Base-by-base conservation (phyloP, 2,113 vertebrate species). In the Chitala chitala region DNA sequence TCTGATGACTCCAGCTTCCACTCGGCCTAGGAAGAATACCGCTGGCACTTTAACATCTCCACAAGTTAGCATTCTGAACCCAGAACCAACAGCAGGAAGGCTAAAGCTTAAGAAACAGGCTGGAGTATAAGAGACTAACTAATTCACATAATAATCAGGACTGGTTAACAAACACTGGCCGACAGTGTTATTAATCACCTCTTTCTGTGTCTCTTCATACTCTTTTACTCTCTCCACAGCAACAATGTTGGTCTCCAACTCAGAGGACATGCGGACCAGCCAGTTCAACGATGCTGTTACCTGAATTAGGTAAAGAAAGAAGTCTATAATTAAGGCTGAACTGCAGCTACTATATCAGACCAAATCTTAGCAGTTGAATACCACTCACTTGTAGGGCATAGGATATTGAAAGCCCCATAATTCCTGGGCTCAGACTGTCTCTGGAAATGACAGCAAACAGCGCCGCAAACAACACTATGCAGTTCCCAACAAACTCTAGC, bases 221-320 rank as follows among this genome's bases (percentile, higher is more conserved):
- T 99, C 94, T 29, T 95, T 93, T 29, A 99, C 94, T 80, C 85
- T 91, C 84, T 99, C 97, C 79, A 98, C 97, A 0, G 96, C 97
- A 46, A 99, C 96, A 0, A 99, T 94, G 89, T 96, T 99, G 59
- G 95, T 95, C 82, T 99, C 97, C 86, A 98, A 78, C 42, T 99
- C 97, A 0, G 94, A 98, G 0, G 96, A 95, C 97, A 99, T 99
- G 68, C 97, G 92, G 12, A 99, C 97, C 56, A 99, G 87, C 96
- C 96, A 99, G 78, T 94, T 98, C 73, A 99, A 82, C 77, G 95
- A 95, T 0, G 93, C 66, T 0, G 97, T 99, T 40, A 99, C 80
- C 97, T 99, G 84, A 13, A 78, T 24, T 31, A 17, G 42, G 7
- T 58, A 44, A 71, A 46, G 26, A 2, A 4, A 22, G 7, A 42